Conservation (phyloP, 2,113 vertebrate genomes). For the Reinhardtius hippoglossoides region DNA sequence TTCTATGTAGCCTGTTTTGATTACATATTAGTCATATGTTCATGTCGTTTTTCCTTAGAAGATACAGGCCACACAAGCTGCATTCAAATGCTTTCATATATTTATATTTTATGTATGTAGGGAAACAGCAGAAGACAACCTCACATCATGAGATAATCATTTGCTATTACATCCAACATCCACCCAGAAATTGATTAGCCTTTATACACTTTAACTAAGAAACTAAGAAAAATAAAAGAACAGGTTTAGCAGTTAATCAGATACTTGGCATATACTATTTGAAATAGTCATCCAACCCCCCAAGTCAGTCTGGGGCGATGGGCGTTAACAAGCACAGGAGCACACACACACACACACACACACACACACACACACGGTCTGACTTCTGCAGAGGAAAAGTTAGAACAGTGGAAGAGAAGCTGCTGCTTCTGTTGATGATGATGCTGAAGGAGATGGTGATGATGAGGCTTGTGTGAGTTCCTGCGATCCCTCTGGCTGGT, state of each 20-base stretch:
- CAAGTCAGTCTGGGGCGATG: background rate
- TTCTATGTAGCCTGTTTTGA: too few species aligned
- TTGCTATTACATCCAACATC: background rate
- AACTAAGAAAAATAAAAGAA: background rate
- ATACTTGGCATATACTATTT: slow-evolving; percentile 8
- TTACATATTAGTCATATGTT: too few species aligned
- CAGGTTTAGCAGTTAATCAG: slow-evolving; percentile 9
- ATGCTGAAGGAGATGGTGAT: background rate
- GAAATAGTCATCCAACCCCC: background rate
- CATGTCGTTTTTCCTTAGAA: too few species aligned
- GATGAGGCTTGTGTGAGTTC: background rate
- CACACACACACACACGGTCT: background rate
- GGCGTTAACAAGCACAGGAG: slow-evolving; percentile 20
- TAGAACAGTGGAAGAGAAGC: slow-evolving; percentile 20
- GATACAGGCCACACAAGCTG: too few species aligned
- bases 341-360: background rate
- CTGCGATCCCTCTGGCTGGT: background rate
- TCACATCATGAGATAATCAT: too few species aligned
- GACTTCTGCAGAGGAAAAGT: background rate
- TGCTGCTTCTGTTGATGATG: background rate
- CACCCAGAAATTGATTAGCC: too few species aligned
- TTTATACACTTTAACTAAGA: background rate
- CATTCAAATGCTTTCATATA: background rate
- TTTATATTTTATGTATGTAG: too few species aligned
- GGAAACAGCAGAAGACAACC: too few species aligned